Evolutionary conservation across 2,888 invertebrate genomes (phyloP).

Genomic region (Allygus modestus): DNA sequence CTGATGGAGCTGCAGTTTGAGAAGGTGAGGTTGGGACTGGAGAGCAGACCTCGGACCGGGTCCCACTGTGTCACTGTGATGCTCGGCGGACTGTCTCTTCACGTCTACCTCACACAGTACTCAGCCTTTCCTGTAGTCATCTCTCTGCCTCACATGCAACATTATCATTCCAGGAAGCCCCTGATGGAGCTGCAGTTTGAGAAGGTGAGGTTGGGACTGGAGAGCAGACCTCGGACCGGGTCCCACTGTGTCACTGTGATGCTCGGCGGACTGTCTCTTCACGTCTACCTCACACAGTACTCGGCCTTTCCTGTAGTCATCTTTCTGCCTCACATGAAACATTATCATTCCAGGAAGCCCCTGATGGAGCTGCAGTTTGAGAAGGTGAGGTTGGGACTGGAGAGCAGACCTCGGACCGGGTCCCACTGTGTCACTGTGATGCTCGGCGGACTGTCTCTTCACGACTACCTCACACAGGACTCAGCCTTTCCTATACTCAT

Average conservation of each 20-base stretch:
- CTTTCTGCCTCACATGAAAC: background rate
- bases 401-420: slow-evolving; percentile 91
- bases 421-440: slow-evolving; percentile 89
- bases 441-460: slow-evolving; percentile 88
- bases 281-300: slow-evolving; percentile 87
- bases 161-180: slow-evolving; percentile 71
- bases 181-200: slow-evolving; percentile 90
- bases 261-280: slow-evolving; percentile 88
- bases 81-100: slow-evolving; percentile 88
- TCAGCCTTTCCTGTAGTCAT: too few relatives aligned
- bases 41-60: slow-evolving; percentile 90
- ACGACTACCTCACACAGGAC: too few relatives aligned
- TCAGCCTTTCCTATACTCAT: too few relatives aligned
- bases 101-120: slow-evolving; percentile 87
- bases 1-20: slow-evolving; percentile 90
- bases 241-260: slow-evolving; percentile 89
- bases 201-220: slow-evolving; percentile 85
- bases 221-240: slow-evolving; percentile 90
- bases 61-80: slow-evolving; percentile 89
- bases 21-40: slow-evolving; percentile 85
- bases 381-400: slow-evolving; percentile 85
- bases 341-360: slow-evolving; percentile 71
- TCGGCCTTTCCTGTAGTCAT: slow-evolving; percentile 90
- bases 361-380: slow-evolving; percentile 90
- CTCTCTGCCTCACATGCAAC: slow-evolving; percentile 74